Evolutionary conservation across 2,888 invertebrate genomes (phyloP).

Genomic region (Coelinius sp.): DNA sequence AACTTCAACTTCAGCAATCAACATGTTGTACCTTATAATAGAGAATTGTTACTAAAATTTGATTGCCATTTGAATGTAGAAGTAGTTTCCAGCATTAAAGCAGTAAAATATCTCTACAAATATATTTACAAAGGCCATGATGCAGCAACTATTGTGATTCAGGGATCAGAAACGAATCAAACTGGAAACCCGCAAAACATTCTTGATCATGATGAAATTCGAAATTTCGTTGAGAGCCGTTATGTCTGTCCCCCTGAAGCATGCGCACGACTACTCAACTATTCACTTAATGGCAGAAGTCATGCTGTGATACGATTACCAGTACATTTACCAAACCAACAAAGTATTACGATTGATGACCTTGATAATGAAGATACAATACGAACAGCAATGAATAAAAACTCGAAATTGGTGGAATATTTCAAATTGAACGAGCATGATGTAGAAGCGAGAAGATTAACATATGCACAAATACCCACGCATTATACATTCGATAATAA

Average conservation of each 20-base stretch:
- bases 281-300: slow-evolving; percentile 45
- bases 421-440: slow-evolving; percentile 31
- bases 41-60: neutral
- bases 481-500: slow-evolving; percentile 28
- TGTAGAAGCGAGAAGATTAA: slow-evolving; percentile 2
- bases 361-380: slow-evolving; percentile 2
- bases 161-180: no score
- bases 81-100: neutral
- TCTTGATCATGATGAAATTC: slow-evolving; percentile 26
- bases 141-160: slow-evolving; percentile 4
- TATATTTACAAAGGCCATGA: neutral
- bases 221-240: slow-evolving; percentile 37
- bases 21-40: no score
- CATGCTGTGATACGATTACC: slow-evolving; percentile 42
- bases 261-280: slow-evolving; percentile 43
- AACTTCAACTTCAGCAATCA: neutral
- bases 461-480: slow-evolving; percentile 31
- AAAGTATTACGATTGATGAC: slow-evolving; percentile 20
- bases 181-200: slow-evolving; percentile 9
- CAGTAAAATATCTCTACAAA: neutral
- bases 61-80: neutral
- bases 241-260: slow-evolving; percentile 44
- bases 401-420: slow-evolving; percentile 28
- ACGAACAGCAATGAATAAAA: slow-evolving; percentile 6
- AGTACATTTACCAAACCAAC: slow-evolving; percentile 46